phyloP scores from a whole-genome alignment of 2,113 vertebrate species.

The Xenopus laevis region DNA sequence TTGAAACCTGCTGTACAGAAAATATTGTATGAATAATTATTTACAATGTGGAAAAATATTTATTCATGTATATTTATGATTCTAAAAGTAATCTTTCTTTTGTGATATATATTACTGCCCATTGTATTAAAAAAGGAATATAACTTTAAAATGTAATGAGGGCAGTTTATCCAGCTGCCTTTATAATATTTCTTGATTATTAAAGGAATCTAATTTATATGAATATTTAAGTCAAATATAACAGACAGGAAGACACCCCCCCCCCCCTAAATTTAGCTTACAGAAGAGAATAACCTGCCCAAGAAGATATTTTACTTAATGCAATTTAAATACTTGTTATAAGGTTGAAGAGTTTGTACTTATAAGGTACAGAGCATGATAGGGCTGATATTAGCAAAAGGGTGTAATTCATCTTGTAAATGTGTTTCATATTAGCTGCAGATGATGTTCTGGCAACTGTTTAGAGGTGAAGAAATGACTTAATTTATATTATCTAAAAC shows the following conservation, averaged over 20 bases:
- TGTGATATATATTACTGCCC: not conserved
- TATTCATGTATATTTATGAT: constrained; percentile 6
- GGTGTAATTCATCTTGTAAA: no score
- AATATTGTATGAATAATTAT: not conserved
- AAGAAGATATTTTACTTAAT: not conserved
- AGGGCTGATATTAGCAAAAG: no score
- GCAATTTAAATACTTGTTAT: no score
- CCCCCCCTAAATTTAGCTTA: not conserved
- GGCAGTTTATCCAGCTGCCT: not conserved
- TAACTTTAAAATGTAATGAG: not conserved
- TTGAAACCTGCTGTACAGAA: constrained; percentile 41
- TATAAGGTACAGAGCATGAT: no score
- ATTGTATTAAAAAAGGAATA: not conserved
- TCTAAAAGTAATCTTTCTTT: not conserved
- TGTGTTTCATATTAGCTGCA: no score
- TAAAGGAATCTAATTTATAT: not conserved
- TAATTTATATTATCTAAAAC: no score
- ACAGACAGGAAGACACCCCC: not conserved
- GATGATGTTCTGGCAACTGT: no score
- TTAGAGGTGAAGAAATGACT: no score
- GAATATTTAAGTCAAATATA: not conserved
- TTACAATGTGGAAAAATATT: not conserved
- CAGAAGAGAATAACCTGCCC: not conserved
- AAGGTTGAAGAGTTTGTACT: no score
- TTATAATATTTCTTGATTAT: not conserved